Evolutionary conservation across 1,140 invertebrate genomes (phyloP), one percentile per base, ranked within the genome.

Genomic region (Maniola jurtina): DNA sequence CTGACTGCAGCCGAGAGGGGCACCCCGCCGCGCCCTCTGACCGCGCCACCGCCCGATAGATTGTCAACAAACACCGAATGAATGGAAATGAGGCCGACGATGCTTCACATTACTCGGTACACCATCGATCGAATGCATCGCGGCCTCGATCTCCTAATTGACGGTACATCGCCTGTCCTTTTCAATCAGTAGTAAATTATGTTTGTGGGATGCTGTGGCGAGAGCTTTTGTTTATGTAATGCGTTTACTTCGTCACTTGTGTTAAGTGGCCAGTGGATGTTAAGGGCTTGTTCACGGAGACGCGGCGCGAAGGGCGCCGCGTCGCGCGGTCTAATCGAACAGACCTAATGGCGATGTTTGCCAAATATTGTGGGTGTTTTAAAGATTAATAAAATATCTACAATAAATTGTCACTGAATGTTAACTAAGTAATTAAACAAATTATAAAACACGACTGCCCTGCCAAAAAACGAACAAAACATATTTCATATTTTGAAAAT

Each of bases 11-110:
- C 71, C n/a, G n/a, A 69, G 74, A 70, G 76, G 74, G 72, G 74
- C 78, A 77, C 80, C 79, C 79, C 80, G 71, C 75, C 63, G 64
- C 75, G 71, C 71, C 72, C 68, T 73, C 70, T 64, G 64, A 65
- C 74, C 72, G 75, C 77, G 63, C 75, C 72, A 73, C 73, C 75
- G 67, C 66, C 71, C 72, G 71, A 72, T 73, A 69, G 72, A 80
- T 82, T 86, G 81, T 85, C 86, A 88, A 89, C 83, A 84, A 82
- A 81, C 79, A 82, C 71, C 78, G 71, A 85, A 84, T 86, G 80
- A 89, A 89, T 89, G 86, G 84, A 85, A 88, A 84, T 82, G 75
- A 86, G 76, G 76, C 73, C 77, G 79, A 40, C 70, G 69, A 65
- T 64, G 75, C 71, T 70, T 63, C 69, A 66, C 66, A 56, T 64